Percentiles rank a stretch among this genome's conserved stretches.
Evolutionary conservation across 2,113 vertebrate genomes (phyloP).

Genomic region (Coryphaenoides rupestris): DNA sequence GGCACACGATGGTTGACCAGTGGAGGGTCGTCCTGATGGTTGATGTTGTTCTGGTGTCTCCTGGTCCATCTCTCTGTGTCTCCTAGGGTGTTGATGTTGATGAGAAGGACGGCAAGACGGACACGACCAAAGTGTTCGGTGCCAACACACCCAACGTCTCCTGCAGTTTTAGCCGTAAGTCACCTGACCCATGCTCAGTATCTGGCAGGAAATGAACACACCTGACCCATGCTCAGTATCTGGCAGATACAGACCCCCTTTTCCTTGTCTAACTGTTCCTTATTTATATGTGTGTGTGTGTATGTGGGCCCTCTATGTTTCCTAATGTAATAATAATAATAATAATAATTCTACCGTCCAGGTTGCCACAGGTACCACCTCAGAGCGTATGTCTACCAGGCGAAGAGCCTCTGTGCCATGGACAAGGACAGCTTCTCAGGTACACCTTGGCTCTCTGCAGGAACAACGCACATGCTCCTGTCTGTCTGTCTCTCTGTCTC

Average conservation of each 20-base stretch:
- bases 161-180: constrained; percentile 89
- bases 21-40: constrained; percentile 5
- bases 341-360: constrained; percentile 62
- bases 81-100: constrained; percentile 84
- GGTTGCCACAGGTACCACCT: constrained; percentile 86
- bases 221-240: too few relatives aligned
- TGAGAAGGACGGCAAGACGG: constrained; percentile 77
- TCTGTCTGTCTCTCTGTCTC: too few relatives aligned
- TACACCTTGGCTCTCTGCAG: constrained; percentile 42
- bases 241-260: neutral
- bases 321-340: too few relatives aligned
- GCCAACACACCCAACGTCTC: constrained; percentile 94
- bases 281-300: neutral
- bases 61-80: constrained; percentile 6
- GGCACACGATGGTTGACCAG: constrained; percentile 14
- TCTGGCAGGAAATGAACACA: constrained; percentile 46
- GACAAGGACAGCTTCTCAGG: constrained; percentile 99
- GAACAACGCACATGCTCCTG: neutral
- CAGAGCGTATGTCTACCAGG: constrained; percentile 94
- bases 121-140: constrained; percentile 81
- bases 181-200: constrained; percentile 23
- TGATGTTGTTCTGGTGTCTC: neutral
- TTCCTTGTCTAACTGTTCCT: constrained; percentile 30
- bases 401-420: constrained; percentile 87
- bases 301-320: too few relatives aligned